Evolutionary conservation across 1,140 invertebrate genomes (phyloP), one percentile per base, ranked within the genome.

Genomic region (Coenobita brevimanus): DNA sequence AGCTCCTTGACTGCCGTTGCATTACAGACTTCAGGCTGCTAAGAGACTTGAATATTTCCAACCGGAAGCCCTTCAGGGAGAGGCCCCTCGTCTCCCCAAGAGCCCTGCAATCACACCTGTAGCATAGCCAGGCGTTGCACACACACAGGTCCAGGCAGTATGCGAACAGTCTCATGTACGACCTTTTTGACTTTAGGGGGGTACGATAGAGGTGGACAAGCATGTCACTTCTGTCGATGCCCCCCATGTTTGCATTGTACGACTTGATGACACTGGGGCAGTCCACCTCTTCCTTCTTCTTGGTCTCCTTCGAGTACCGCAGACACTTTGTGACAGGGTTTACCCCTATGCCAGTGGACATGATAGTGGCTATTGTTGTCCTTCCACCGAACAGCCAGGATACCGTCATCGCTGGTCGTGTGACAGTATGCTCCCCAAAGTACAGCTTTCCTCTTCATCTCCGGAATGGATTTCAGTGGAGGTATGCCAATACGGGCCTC

Each of bases 161-260:
- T 13, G 57, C 79, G 33, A 81, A 84, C 2, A 84, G 64, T n/a
- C 67, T 75, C 71, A 85, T 57, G 71, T 85, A 85, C 83, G 43
- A 85, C 36, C 71, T 85, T 30, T 79, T 78, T n/a, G 67, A 79
- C 15, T 79, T 85, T 46, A 62, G 75, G 27, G 36, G 41, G 43
- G 50, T 78, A 1, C 43, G 2, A 24, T 85, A 85, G 21, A 85
- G 69, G 27, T 85, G 82, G 67, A 46, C 67, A 3, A 84, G 33
- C 82, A 71, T 71, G 82, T 84, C 67, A 78, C 82, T 84, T 33
- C 78, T 78, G 83, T 78, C 71, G 21, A 46, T 78, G 30, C n/a
- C 71, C 24, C 83, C 71, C 71, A 13, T 85, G 41, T 85, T 54
- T 36, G 71, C 33, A 57, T 85, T 60, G 36, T 85, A 76, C 3